Conservation (phyloP, 1,140 invertebrate genomes). For the Drosophila pectinifera region DNA sequence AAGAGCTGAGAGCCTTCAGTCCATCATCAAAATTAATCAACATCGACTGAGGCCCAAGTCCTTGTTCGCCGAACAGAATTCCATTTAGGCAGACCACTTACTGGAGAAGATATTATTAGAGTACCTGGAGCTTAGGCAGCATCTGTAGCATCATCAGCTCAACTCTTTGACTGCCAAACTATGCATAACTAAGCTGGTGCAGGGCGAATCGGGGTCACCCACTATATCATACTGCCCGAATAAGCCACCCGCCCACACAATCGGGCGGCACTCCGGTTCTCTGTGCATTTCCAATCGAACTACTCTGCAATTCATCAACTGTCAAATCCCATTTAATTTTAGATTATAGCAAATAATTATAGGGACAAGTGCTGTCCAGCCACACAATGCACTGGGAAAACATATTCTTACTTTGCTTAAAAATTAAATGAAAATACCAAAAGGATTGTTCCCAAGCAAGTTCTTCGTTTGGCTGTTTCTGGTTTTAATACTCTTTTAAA, state of each 20-base stretch:
- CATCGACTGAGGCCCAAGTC: constrained; percentile 24
- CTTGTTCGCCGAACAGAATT: constrained; percentile 35
- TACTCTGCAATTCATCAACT: constrained; percentile 78
- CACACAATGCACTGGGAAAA: constrained; percentile 8
- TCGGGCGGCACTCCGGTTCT: constrained; percentile 30
- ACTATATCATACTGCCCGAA: background rate
- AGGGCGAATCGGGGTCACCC: background rate
- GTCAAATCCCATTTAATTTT: constrained; percentile 80
- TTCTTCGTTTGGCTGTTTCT: too few relatives aligned
- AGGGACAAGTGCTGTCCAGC: constrained; percentile 23
- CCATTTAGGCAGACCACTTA: constrained; percentile 47
- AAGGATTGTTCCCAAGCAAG: too few relatives aligned
- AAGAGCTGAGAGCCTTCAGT: constrained; percentile 18
- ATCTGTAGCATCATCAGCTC: constrained; percentile 30
- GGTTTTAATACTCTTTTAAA: too few relatives aligned
- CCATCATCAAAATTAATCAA: constrained; percentile 44
- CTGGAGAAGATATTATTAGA: constrained; percentile 44
- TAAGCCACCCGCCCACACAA: constrained; percentile 19
- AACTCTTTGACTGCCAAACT: constrained; percentile 49
- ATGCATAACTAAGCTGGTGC: constrained; percentile 44
- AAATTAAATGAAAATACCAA: too few relatives aligned
- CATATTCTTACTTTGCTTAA: too few relatives aligned
- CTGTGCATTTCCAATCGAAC: constrained; percentile 70
- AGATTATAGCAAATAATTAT: constrained; percentile 81
- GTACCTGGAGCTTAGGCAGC: constrained; percentile 34